These are phyloP conservation scores for Coturnix japonica DNA, from an alignment of 2,113 vertebrate species.

Conservation along the genomic window DNA sequence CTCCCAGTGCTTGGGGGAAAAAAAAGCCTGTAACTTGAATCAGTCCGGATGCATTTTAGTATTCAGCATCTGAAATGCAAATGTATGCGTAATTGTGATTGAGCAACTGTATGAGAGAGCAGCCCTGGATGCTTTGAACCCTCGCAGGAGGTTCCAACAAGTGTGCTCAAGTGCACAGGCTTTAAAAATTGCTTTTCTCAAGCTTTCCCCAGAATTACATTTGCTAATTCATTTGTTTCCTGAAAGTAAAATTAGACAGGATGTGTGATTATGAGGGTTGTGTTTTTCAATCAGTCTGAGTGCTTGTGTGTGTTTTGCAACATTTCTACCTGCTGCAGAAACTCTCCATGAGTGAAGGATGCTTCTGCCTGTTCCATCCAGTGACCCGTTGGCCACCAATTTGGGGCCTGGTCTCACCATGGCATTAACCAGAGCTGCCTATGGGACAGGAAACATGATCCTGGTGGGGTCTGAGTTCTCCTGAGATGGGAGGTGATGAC, in stretches of 20 bases:
- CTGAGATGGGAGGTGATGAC: background rate
- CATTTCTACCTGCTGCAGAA: background rate
- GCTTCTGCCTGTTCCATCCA: background rate
- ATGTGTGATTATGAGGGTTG: background rate
- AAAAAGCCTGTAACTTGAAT: background rate
- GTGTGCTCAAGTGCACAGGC: background rate
- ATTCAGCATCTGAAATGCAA: conserved; percentile 49
- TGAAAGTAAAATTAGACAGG: conserved; percentile 8
- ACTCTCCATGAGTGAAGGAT: background rate
- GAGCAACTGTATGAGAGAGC: conserved; percentile 10
- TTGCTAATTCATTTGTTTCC: conserved; percentile 48
- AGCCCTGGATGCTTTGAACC: conserved; percentile 32
- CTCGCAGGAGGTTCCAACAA: conserved; percentile 34
- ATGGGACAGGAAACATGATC: accelerated
- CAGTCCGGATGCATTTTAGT: conserved; percentile 9
- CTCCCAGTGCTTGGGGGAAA: background rate
- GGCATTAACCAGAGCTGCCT: background rate
- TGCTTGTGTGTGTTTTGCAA: background rate
- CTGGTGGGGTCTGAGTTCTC: background rate
- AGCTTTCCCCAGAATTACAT: conserved; percentile 36
- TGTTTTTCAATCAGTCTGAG: background rate
- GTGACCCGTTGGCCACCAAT: background rate
- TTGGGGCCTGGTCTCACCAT: no score
- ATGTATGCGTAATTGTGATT: conserved; percentile 56
- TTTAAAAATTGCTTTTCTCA: conserved; percentile 34